These are phyloP conservation scores for Alethe castanea DNA, from an alignment of 2,113 vertebrate species.

Conservation along the genomic window DNA sequence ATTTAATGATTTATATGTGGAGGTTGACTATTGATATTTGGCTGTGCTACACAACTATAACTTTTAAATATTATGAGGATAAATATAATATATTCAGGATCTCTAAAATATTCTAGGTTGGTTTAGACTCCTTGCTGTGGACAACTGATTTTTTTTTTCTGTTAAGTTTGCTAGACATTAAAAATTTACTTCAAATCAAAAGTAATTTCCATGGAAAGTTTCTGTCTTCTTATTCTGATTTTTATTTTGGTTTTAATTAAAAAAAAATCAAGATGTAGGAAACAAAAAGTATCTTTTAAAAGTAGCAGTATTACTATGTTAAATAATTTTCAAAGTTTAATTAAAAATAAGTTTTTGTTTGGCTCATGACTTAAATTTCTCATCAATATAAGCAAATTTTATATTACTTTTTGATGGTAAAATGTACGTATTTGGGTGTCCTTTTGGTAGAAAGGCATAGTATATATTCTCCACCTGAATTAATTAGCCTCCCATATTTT, in stretches of 20 bases:
- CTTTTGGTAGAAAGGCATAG: background rate
- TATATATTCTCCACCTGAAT: background rate
- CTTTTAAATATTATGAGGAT: background rate
- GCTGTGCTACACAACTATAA: background rate
- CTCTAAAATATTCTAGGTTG: background rate
- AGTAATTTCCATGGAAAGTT: background rate
- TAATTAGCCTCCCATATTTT: background rate
- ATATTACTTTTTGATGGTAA: background rate
- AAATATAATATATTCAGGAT: background rate
- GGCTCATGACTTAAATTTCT: background rate
- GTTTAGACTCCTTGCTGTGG: background rate
- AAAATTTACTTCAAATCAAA: background rate
- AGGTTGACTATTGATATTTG: background rate
- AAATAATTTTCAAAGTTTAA: background rate
- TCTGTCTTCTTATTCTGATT: background rate
- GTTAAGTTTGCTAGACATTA: background rate
- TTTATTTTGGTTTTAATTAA: background rate
- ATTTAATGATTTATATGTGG: background rate
- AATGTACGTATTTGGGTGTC: background rate
- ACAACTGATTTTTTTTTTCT: background rate
- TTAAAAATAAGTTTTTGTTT: background rate
- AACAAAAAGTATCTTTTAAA: background rate
- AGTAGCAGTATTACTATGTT: background rate
- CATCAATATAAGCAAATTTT: background rate
- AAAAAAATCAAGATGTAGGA: background rate